Evolutionary conservation across 2,797 vertebrate genomes (phyloP), one percentile per base, ranked within the genome.

Genomic region (Furcifer pardalis): DNA sequence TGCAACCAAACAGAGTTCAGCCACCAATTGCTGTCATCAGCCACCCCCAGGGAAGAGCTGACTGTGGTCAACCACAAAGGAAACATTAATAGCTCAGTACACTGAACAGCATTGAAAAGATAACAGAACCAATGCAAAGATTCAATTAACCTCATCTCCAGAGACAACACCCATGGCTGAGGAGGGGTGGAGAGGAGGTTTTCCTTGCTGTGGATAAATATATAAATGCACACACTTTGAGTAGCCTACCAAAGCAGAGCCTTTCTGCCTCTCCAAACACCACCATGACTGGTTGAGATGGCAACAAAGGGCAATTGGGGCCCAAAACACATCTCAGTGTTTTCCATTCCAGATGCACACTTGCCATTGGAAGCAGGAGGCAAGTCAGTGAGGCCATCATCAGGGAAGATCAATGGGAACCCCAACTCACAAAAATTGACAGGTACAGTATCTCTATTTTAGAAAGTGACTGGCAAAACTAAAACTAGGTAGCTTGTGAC

Each of bases 1-100:
- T 5, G 30, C 0, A 0, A 86, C 83, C 83, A 0, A 81, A 89
- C 40, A 83, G 63, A 72, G 2, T 84, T 79, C 62, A 7, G 62
- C 84, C 83, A 90, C 79, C 4, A 0, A 35, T 59, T 74, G 46
- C 0, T 0, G 42, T 80, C 81, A 0, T n/a, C 6, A 1, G 73
- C 85, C 30, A 21, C 25, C 66, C 46, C 72, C 4, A 0, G 23
- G 65, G 82, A 59, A 90, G 80, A 52, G 59, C 88, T 85, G 90
- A 89, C 89, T 91, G 88, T 7, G 92, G 93, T 91, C 90, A 94
- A 91, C 93, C 94, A 88, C 94, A 89, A 1, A 73, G 93, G 94
- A 94, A 94, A 79, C 49, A 3, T 0, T 12, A 79, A 84, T 84
- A 82, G 73, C 49, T 62, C 84, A 68, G 17, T 25, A 40, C n/a